Conservation (phyloP, 2,113 vertebrate genomes). For the Synchiropus splendidus region DNA sequence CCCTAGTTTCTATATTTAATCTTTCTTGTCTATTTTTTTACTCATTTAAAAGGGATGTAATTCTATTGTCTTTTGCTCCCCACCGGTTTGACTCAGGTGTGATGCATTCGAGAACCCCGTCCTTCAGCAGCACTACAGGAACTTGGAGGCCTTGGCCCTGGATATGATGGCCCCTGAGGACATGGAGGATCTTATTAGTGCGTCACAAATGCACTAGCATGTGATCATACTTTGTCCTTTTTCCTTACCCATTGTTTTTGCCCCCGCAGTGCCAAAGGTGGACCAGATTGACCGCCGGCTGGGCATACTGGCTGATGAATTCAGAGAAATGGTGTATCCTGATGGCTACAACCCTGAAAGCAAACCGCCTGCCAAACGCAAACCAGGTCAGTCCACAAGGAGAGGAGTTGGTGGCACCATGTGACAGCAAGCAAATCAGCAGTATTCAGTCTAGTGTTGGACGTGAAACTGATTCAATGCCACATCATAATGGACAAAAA, state of each 20-base stretch:
- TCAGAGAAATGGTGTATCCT: conserved; percentile 89
- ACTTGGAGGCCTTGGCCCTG: conserved; percentile 91
- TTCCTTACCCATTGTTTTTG: not conserved
- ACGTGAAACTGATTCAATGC: not conserved
- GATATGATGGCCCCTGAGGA: conserved; percentile 79
- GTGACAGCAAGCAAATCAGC: not conserved
- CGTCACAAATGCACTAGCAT: conserved; percentile 32
- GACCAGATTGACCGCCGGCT: conserved; percentile 78
- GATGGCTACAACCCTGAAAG: conserved; percentile 73
- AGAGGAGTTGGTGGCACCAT: too few species aligned
- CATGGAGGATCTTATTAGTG: conserved; percentile 83
- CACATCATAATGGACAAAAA: too few species aligned
- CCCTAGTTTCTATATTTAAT: too few species aligned
- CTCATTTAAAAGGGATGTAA: too few species aligned
- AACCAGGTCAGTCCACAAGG: conserved; percentile 49
- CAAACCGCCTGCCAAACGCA: conserved; percentile 70
- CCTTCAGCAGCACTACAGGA: conserved; percentile 87
- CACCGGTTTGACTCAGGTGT: conserved; percentile 67
- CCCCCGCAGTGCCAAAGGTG: conserved; percentile 77
- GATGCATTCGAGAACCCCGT: conserved; percentile 93
- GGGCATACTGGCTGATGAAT: conserved; percentile 76
- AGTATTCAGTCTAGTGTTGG: not conserved
- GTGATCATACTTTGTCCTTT: not conserved
- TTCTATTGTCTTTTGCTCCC: too few species aligned
- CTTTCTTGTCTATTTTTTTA: too few species aligned